Evolutionary conservation across 1,140 invertebrate genomes (phyloP).

Genomic region (Lordiphosa stackelbergi): DNA sequence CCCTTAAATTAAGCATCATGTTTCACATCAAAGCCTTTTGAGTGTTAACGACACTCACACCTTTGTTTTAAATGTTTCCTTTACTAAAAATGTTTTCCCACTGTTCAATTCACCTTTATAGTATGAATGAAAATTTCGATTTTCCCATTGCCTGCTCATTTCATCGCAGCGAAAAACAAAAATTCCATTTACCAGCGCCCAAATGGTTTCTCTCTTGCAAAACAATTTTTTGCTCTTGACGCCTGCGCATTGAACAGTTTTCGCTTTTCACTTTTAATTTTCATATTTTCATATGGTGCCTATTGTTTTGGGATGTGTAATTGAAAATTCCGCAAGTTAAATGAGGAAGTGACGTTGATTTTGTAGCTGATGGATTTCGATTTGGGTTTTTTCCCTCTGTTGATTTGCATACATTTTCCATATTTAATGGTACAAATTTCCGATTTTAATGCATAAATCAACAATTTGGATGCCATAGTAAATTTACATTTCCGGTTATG

Average conservation of each 20-base stretch:
- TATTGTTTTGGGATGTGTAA: slow-evolving; percentile 63
- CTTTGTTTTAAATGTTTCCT: background rate
- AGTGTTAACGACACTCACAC: too few relatives aligned
- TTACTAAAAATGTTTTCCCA: slow-evolving; percentile 12
- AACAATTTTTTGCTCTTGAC: slow-evolving; percentile 28
- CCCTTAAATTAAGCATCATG: too few relatives aligned
- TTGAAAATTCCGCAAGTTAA: slow-evolving; percentile 74
- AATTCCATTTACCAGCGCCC: slow-evolving; percentile 48
- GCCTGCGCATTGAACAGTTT: slow-evolving; percentile 41
- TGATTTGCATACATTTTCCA: slow-evolving; percentile 41
- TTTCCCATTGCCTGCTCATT: slow-evolving; percentile 64
- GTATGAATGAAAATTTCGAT: slow-evolving; percentile 74
- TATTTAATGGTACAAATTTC: slow-evolving; percentile 55
- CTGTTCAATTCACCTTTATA: slow-evolving; percentile 68
- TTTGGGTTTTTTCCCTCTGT: slow-evolving; percentile 7
- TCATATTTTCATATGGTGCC: slow-evolving; percentile 41
- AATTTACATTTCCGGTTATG: slow-evolving; percentile 57
- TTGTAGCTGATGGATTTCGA: slow-evolving; percentile 5
- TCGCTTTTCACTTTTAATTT: slow-evolving; percentile 61
- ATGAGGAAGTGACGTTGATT: slow-evolving; percentile 69
- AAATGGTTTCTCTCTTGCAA: background rate
- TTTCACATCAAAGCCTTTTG: too few relatives aligned
- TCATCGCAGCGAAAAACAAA: slow-evolving; percentile 46
- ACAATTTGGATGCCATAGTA: slow-evolving; percentile 28
- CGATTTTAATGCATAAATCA: slow-evolving; percentile 40